Evolutionary conservation across 35 echinoderm and acorn worm genomes (phyloP).

Genomic region (Apostichopus californicus): DNA sequence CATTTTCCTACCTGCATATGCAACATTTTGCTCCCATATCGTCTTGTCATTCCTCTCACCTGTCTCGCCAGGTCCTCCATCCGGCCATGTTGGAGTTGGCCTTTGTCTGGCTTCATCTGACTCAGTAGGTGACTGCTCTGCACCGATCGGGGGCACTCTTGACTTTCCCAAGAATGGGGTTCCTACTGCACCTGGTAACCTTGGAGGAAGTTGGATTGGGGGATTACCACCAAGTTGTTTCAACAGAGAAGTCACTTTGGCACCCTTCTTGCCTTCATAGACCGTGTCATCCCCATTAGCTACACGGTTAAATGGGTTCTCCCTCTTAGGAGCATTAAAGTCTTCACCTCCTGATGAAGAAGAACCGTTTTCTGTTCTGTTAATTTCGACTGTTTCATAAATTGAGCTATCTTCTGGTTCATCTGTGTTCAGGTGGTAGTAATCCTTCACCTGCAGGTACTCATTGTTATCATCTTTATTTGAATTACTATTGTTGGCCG

Average conservation of each 20-base stretch:
- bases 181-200: constrained; percentile 31
- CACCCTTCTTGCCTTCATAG: background rate
- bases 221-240: constrained; percentile 25
- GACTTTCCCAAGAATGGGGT: constrained; percentile 42
- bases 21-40: constrained; percentile 20
- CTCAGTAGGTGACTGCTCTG: constrained; percentile 44
- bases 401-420: constrained; percentile 14
- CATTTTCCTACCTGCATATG: constrained; percentile 40
- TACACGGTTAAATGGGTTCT: constrained; percentile 44
- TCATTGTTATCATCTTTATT: background rate
- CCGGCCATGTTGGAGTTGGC: constrained; percentile 44
- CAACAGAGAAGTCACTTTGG: background rate
- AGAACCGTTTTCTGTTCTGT: background rate
- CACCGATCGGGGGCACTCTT: constrained; percentile 45
- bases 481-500: background rate
- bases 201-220: background rate
- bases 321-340: constrained; percentile 32
- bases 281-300: constrained; percentile 11
- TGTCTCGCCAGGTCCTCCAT: constrained; percentile 25
- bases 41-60: constrained; percentile 10
- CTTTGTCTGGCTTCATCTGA: constrained; percentile 41
- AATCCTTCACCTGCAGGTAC: constrained; percentile 21
- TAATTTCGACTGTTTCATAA: constrained; percentile 20
- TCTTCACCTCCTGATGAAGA: background rate
- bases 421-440: constrained; percentile 27